These are phyloP conservation scores for Podotricha telesiphe DNA, from an alignment of 2,888 invertebrate genomes.

Conservation along the genomic window DNA sequence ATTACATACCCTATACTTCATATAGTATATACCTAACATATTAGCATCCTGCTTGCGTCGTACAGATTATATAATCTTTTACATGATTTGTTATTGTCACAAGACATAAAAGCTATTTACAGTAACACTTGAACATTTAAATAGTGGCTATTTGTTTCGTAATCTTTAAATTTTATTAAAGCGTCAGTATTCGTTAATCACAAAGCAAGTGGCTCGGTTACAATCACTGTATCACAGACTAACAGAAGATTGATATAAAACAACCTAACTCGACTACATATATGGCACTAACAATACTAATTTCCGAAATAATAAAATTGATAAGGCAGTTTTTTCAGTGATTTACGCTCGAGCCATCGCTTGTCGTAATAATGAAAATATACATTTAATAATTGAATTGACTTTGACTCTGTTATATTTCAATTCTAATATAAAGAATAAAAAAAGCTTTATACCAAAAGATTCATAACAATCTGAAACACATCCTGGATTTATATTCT, in stretches of 20 bases:
- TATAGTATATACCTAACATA: slow-evolving; percentile 8
- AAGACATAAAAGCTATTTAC: slow-evolving; percentile 30
- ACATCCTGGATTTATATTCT: background rate
- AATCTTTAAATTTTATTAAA: slow-evolving; percentile 39
- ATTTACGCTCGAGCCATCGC: slow-evolving; percentile 33
- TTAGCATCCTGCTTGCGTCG: slow-evolving; percentile 3
- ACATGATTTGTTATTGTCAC: slow-evolving; percentile 32
- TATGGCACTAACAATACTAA: slow-evolving; percentile 79
- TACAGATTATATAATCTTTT: slow-evolving; percentile 25
- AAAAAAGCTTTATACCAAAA: slow-evolving; percentile 32
- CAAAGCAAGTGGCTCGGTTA: slow-evolving; percentile 70
- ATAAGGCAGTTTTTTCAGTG: slow-evolving; percentile 59
- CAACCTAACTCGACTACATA: slow-evolving; percentile 70
- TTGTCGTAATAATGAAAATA: slow-evolving; percentile 20
- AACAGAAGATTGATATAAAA: slow-evolving; percentile 69
- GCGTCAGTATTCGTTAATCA: slow-evolving; percentile 31
- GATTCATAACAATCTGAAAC: slow-evolving; percentile 1
- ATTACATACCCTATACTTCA: slow-evolving; percentile 13
- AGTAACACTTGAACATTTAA: slow-evolving; percentile 19
- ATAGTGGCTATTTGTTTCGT: slow-evolving; percentile 26
- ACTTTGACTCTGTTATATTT: slow-evolving; percentile 70
- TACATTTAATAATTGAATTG: slow-evolving; percentile 2
- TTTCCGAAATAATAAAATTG: slow-evolving; percentile 52
- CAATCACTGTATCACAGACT: slow-evolving; percentile 79
- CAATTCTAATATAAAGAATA: slow-evolving; percentile 76